Percentiles rank a stretch among this genome's conserved stretches.
Conservation (phyloP, 1,140 invertebrate genomes). For the Eupristina koningsbergeri region DNA sequence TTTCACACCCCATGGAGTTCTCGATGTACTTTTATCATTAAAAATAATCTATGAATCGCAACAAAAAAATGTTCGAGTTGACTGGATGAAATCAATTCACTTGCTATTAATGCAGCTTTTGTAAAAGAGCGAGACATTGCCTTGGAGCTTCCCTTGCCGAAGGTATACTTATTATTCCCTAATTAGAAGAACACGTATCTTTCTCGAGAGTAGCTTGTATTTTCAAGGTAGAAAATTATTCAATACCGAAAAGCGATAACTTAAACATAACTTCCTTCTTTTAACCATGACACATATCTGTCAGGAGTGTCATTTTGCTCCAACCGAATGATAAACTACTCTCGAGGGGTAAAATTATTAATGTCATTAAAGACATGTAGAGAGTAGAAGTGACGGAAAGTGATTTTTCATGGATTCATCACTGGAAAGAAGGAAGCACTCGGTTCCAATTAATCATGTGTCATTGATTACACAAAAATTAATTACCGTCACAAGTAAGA, state of each 20-base stretch:
- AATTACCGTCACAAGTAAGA: background rate
- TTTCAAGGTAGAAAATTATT: background rate
- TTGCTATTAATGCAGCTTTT: background rate
- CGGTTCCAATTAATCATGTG: background rate
- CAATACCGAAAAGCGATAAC: background rate
- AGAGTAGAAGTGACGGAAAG: background rate
- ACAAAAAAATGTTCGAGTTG: background rate
- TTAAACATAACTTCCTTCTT: constrained; percentile 1
- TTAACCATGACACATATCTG: background rate
- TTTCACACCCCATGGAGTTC: no score
- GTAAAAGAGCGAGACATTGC: background rate
- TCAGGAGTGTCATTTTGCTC: background rate
- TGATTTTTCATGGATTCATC: constrained; percentile 6
- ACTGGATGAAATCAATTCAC: background rate
- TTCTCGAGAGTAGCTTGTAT: background rate
- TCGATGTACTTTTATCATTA: no score
- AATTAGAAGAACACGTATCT: background rate
- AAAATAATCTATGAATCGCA: background rate
- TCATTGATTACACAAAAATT: no score
- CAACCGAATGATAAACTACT: constrained; percentile 5
- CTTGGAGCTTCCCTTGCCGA: no score
- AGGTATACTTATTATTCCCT: background rate
- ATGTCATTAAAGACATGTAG: background rate
- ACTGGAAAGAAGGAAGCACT: no score
- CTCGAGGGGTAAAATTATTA: constrained; percentile 13